phyloP scores from a whole-genome alignment of 2,113 vertebrate species.

The Dolichotis patagonum region DNA sequence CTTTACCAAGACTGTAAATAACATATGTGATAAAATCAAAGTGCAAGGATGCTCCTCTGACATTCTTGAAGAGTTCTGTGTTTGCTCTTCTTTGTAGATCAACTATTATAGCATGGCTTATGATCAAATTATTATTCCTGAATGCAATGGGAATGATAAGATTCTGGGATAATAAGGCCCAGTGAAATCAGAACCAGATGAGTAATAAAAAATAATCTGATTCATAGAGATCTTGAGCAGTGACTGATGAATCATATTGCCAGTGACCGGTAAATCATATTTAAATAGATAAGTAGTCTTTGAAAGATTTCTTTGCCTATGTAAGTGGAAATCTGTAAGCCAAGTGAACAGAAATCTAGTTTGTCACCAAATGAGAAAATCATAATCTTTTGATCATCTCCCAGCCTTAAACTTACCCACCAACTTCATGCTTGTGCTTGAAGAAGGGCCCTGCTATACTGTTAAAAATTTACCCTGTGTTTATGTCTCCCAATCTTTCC shows the following conservation, averaged over 20 bases:
- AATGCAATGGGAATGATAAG: background rate
- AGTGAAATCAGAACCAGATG: background rate
- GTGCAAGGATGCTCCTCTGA: background rate
- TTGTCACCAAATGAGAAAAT: background rate
- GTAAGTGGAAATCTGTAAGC: background rate
- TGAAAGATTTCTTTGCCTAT: background rate
- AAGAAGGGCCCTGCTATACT: background rate
- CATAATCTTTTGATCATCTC: background rate
- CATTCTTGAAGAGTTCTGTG: background rate
- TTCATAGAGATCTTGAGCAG: background rate
- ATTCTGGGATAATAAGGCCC: background rate
- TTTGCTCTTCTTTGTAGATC: background rate
- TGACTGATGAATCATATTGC: background rate
- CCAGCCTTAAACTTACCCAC: background rate
- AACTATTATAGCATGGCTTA: background rate
- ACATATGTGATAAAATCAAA: background rate
- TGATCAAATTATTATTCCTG: background rate
- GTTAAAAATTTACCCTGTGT: background rate
- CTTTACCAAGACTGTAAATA: background rate
- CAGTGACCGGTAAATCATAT: background rate
- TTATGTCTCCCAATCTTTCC: background rate
- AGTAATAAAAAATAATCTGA: background rate
- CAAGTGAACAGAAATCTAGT: conserved; percentile 15
- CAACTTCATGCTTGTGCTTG: background rate
- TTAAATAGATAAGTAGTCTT: background rate